phyloP scores from a whole-genome alignment of 2,888 invertebrate genomes.

The Stramonita haemastoma region DNA sequence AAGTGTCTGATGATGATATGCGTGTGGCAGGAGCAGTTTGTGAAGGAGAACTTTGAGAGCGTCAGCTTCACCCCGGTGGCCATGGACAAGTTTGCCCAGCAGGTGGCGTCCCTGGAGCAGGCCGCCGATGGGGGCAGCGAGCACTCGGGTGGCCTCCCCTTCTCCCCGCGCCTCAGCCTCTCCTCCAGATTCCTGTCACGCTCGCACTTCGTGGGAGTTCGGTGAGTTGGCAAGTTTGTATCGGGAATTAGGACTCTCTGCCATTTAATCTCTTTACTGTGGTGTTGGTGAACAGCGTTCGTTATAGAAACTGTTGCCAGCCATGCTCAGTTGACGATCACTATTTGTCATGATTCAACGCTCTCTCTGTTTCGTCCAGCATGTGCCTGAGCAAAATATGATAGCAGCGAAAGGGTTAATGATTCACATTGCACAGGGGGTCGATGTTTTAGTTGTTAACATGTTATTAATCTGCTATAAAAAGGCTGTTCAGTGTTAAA shows the following conservation, averaged over 20 bases:
- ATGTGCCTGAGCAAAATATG: too few species aligned
- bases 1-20: not conserved
- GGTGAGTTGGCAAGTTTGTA: conserved; percentile 41
- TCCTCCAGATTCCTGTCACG: conserved; percentile 71
- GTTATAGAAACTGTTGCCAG: too few species aligned
- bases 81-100: conserved; percentile 65
- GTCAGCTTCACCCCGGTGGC: conserved; percentile 66
- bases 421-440: too few species aligned
- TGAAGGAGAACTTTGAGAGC: conserved; percentile 72
- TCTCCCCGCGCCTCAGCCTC: conserved; percentile 67
- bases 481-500: not conserved
- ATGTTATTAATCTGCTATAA: not conserved
- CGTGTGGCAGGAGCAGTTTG: conserved; percentile 63
- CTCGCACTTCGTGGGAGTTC: conserved; percentile 56
- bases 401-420: too few species aligned
- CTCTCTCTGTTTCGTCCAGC: too few species aligned
- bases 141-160: conserved; percentile 48
- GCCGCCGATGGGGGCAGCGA: conserved; percentile 48
- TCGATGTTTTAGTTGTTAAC: not conserved
- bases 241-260: too few species aligned
- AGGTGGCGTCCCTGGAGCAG: conserved; percentile 64
- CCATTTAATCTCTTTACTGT: too few species aligned
- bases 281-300: too few species aligned
- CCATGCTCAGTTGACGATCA: too few species aligned
- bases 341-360: too few species aligned